These are phyloP conservation scores for Cataglyphis hispanica DNA, from an alignment of 1,140 invertebrate genomes.

Conservation along the genomic window DNA sequence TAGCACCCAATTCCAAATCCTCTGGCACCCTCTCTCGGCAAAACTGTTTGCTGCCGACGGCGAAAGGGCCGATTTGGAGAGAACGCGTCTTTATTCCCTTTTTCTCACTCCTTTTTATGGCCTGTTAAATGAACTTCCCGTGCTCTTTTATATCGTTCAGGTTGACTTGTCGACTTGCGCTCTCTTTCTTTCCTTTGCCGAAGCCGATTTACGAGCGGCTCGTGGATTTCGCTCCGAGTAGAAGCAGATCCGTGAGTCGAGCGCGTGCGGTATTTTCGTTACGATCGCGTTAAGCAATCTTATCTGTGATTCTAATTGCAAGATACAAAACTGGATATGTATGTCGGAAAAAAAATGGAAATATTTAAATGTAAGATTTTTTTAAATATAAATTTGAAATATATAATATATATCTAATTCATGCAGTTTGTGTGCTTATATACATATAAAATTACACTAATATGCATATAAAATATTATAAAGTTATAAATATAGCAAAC, in stretches of 20 bases:
- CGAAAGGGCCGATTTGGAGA: slow-evolving; percentile 60
- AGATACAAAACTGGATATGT: background rate
- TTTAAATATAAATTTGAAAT: background rate
- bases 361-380: background rate
- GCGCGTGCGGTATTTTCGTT: slow-evolving; percentile 48
- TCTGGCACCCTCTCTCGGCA: slow-evolving; percentile 66
- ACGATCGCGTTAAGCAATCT: slow-evolving; percentile 1
- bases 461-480: background rate
- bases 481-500: background rate
- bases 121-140: slow-evolving; percentile 84
- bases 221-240: slow-evolving; percentile 70
- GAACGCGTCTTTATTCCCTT: slow-evolving; percentile 27
- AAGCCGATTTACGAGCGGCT: slow-evolving; percentile 81
- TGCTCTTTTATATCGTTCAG: slow-evolving; percentile 83
- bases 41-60: slow-evolving; percentile 66
- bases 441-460: no score
- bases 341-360: background rate
- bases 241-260: slow-evolving; percentile 49
- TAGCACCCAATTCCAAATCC: slow-evolving; percentile 76
- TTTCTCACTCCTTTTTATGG: slow-evolving; percentile 79
- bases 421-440: background rate
- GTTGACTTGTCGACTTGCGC: slow-evolving; percentile 76
- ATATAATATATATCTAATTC: background rate
- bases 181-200: slow-evolving; percentile 24
- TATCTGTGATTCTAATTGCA: slow-evolving; percentile 10